Percentiles rank a stretch among this genome's conserved stretches.
phyloP scores from a whole-genome alignment of 2,888 invertebrate genomes.

The Drosophila meridionalis region DNA sequence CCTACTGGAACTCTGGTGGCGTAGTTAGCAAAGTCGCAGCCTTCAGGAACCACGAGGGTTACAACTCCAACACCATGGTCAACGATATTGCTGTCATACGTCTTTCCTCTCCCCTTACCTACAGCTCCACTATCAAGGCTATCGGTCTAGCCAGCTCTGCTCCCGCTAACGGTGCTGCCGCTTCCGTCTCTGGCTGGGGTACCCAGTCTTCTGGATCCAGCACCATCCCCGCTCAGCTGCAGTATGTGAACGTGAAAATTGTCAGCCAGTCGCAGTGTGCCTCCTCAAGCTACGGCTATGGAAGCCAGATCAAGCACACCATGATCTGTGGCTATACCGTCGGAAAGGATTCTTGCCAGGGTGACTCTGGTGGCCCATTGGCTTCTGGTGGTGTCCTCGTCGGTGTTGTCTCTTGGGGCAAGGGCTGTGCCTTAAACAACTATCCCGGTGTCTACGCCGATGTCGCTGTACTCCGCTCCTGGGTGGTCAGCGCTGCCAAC shows the following conservation, averaged over 20 bases:
- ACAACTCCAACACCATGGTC: slow-evolving; percentile 85
- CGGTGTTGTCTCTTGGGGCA: slow-evolving; percentile 80
- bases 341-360: slow-evolving; percentile 69
- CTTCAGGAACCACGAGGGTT: slow-evolving; percentile 85
- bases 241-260: slow-evolving; percentile 84
- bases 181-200: slow-evolving; percentile 76
- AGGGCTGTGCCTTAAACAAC: slow-evolving; percentile 62
- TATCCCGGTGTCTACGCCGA: slow-evolving; percentile 69
- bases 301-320: slow-evolving; percentile 37
- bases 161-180: slow-evolving; percentile 61
- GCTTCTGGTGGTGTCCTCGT: slow-evolving; percentile 50
- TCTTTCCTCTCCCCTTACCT: slow-evolving; percentile 85
- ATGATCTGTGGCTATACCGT: slow-evolving; percentile 70
- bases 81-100: slow-evolving; percentile 87
- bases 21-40: slow-evolving; percentile 37
- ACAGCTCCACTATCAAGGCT: slow-evolving; percentile 83
- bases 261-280: slow-evolving; percentile 84
- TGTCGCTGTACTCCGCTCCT: slow-evolving; percentile 54
- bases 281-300: slow-evolving; percentile 82
- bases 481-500: slow-evolving; percentile 43
- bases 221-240: slow-evolving; percentile 83
- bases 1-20: slow-evolving; percentile 80
- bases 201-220: slow-evolving; percentile 64
- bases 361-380: slow-evolving; percentile 81
- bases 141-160: slow-evolving; percentile 83